phyloP scores from a whole-genome alignment of 2,888 invertebrate species.

The Pyrochroa serraticornis region DNA sequence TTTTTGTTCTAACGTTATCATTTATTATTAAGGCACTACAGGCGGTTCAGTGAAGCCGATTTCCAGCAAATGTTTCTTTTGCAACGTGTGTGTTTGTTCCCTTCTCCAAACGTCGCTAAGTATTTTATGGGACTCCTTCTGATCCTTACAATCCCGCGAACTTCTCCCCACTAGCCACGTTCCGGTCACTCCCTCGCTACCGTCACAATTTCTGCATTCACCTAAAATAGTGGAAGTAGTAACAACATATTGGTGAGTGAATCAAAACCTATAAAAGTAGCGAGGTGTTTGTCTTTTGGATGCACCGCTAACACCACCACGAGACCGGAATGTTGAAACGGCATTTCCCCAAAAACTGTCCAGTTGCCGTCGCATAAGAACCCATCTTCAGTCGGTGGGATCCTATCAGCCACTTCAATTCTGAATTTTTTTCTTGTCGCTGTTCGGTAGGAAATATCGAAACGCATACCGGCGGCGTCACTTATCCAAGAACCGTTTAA shows the following conservation, averaged over 20 bases:
- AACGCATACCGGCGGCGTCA: conserved; percentile 42
- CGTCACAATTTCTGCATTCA: conserved; percentile 52
- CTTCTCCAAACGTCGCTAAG: conserved; percentile 45
- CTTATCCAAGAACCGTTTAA: conserved; percentile 47
- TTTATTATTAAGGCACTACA: neutral
- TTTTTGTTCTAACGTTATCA: neutral
- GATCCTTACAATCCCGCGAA: conserved; percentile 50
- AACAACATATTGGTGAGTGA: neutral
- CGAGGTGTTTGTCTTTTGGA: conserved; percentile 40
- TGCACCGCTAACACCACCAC: conserved; percentile 45
- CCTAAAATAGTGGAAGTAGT: conserved; percentile 38
- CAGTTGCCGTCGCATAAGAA: conserved; percentile 45
- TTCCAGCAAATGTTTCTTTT: conserved; percentile 36
- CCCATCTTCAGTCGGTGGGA: conserved; percentile 39
- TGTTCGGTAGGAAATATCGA: conserved; percentile 26
- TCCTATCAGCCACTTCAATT: conserved; percentile 18
- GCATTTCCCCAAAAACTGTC: conserved; percentile 43
- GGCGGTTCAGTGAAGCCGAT: conserved; percentile 5
- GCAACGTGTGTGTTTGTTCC: conserved; percentile 31
- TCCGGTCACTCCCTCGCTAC: conserved; percentile 49
- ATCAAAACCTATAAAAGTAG: conserved; percentile 47
- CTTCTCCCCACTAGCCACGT: conserved; percentile 49
- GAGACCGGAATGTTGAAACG: conserved; percentile 45
- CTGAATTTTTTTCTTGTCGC: conserved; percentile 20
- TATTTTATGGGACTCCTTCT: conserved; percentile 44